Percentiles rank a stretch among this genome's conserved stretches.
Evolutionary conservation across 2,888 invertebrate genomes (phyloP).

Genomic region (Dermolepida albohirtum): DNA sequence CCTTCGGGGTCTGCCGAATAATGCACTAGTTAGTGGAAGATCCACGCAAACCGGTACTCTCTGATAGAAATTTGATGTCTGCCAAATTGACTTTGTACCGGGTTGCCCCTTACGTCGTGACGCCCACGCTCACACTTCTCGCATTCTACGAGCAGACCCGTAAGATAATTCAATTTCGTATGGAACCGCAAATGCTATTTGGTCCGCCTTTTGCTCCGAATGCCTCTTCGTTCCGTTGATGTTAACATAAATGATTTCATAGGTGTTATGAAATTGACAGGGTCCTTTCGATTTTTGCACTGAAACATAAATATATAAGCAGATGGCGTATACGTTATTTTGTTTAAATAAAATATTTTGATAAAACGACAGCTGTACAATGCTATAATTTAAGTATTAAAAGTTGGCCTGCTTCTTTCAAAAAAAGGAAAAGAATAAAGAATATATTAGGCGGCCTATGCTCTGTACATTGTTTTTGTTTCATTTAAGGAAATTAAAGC

Average conservation of each 20-base stretch:
- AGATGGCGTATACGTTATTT: no score
- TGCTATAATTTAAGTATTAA: no score
- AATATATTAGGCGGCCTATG: no score
- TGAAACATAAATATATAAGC: no score
- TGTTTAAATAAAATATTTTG: no score
- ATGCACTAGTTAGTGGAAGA: slow-evolving; percentile 42
- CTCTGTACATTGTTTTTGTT: no score
- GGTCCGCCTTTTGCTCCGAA: slow-evolving; percentile 12
- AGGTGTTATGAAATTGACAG: slow-evolving; percentile 3
- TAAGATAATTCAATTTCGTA: slow-evolving; percentile 36
- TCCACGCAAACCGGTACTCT: slow-evolving; percentile 38
- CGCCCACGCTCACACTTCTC: not conserved
- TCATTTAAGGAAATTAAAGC: no score
- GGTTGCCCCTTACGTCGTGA: not conserved
- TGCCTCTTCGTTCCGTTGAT: slow-evolving; percentile 8
- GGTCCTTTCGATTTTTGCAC: not conserved
- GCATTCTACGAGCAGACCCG: slow-evolving; percentile 12
- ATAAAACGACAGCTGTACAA: no score
- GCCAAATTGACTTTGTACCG: slow-evolving; percentile 37
- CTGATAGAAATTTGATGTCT: slow-evolving; percentile 42
- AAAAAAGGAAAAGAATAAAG: no score
- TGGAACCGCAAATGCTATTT: slow-evolving; percentile 34
- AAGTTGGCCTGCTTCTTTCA: no score
- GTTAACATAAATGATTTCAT: slow-evolving; percentile 26
- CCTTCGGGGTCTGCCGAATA: slow-evolving; percentile 40